Evolutionary conservation across 2,888 invertebrate species (phyloP), one percentile per base, ranked within the genome.

Genomic region (Girardia tigrina): DNA sequence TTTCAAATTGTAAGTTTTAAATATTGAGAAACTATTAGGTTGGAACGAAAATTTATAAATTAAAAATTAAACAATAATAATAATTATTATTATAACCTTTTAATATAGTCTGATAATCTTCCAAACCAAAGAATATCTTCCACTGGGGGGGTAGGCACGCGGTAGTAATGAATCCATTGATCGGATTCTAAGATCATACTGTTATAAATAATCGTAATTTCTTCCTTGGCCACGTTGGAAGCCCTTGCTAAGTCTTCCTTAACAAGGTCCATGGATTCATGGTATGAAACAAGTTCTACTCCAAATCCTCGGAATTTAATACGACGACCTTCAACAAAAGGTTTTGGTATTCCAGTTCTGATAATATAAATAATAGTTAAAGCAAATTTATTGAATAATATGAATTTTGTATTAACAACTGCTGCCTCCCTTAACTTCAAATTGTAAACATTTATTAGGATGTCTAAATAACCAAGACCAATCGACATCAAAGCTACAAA

Each of bases 51-150:
- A n/a, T n/a, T n/a, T n/a, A n/a, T n/a, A n/a, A n/a, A n/a, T n/a
- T n/a, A n/a, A n/a, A n/a, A n/a, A n/a, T n/a, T n/a, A n/a, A n/a
- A n/a, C n/a, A n/a, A n/a, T n/a, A n/a, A n/a, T n/a, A n/a, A n/a
- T n/a, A n/a, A n/a, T n/a, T n/a, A n/a, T n/a, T n/a, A n/a, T n/a
- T n/a, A n/a, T n/a, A n/a, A n/a, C n/a, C n/a, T n/a, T n/a, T n/a
- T n/a, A n/a, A n/a, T n/a, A 56, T 56, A 56, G n/a, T 56, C 56
- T 12, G 56, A 56, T 56, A 56, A 12, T 56, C 23, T 56, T 12
- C 56, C 56, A 56, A 56, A 56, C 56, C 56, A 56, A 56, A 56
- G n/a, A n/a, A 56, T 23, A 56, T 56, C 56, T 16, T 56, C 56
- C n/a, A n/a, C 4, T 4, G n/a, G 8, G 4, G 56, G 56, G 23